Conservation (phyloP, 2,113 vertebrate genomes). For the Gila orcuttii region DNA sequence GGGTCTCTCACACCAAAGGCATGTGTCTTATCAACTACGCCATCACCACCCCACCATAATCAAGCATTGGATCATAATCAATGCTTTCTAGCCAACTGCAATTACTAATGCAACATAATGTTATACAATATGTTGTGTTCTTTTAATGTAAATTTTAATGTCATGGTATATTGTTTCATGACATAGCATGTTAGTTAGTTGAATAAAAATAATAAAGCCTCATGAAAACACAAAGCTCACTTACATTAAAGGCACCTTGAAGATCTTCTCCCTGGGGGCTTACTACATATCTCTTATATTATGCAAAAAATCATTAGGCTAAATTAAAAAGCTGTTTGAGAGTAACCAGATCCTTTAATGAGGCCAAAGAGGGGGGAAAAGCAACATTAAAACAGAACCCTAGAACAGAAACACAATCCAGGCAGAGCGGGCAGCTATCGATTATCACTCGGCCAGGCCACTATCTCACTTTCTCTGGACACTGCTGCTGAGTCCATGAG, state of each 20-base stretch:
- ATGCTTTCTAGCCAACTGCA: background rate
- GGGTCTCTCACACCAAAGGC: too few species aligned
- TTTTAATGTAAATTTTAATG: constrained; percentile 24
- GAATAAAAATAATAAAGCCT: constrained; percentile 59
- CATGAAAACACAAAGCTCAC: constrained; percentile 62
- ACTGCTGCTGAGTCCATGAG: constrained; percentile 31
- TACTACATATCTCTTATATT: constrained; percentile 80
- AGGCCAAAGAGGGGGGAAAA: constrained; percentile 73
- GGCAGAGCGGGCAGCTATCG: constrained; percentile 73
- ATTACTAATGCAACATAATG: constrained; percentile 2
- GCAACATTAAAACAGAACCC: constrained; percentile 80
- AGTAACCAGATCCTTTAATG: constrained; percentile 83
- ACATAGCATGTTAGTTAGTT: constrained; percentile 42
- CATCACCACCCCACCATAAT: too few species aligned
- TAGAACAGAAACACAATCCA: constrained; percentile 76
- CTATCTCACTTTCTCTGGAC: constrained; percentile 66
- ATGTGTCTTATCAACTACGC: too few species aligned
- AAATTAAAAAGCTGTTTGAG: constrained; percentile 86
- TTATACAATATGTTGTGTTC: constrained; percentile 11
- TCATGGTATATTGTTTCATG: constrained; percentile 19
- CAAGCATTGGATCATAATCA: background rate
- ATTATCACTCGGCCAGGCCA: constrained; percentile 82
- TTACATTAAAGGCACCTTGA: constrained; percentile 82
- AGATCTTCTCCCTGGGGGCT: constrained; percentile 74
- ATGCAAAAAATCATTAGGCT: constrained; percentile 83